Evolutionary conservation across 53 echinoderm and acorn worm genomes (phyloP), one percentile per base, ranked within the genome.

Genomic region (Actinopyga echinites): DNA sequence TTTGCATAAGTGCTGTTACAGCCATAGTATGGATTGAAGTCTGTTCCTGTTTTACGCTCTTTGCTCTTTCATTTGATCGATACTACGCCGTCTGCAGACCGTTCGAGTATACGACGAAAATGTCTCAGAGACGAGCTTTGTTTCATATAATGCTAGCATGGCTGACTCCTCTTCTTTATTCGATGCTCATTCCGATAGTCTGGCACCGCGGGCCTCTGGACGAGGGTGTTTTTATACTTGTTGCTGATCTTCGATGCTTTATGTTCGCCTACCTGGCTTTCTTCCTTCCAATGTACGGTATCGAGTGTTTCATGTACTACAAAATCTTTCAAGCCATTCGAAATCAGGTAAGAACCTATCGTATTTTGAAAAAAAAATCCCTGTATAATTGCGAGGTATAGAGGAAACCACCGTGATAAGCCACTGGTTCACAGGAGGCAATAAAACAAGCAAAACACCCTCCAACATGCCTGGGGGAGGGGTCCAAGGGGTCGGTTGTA

Each of bases 281-380:
- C 82, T 86, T 21, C 83, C 83, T 17, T 78, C 84, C 7, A 86
- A 86, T 54, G 32, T 49, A 15, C 49, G 3, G 82, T 21, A 37
- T 82, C 17, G 86, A 86, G 90, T 90, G 90, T 56, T 40, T 86
- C 60, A 90, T 86, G 90, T 90, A 90, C 22, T 75, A 53, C 31
- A 66, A 56, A 34, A 90, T 90, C 38, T 90, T 90, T 68, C 86
- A 86, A 33, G 90, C 83, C 44, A 86, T 90, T 54, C 82, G 77
- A 31, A 86, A 77, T 58, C 90, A 90, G 90, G 90, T 90, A 77
- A 67, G 71, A 67, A 59, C 15, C n/a, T 32, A 21, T 35, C 31
- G 28, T n/a, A 24, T 23, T 59, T 59, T n/a, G n/a, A n/a, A n/a
- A n/a, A n/a, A n/a, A n/a, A n/a, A n/a, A n/a, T n/a, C n/a, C n/a